Percentiles rank a stretch among this genome's conserved stretches.
Evolutionary conservation across 2,797 vertebrate genomes (phyloP).

Genomic region (Siniperca undulata): DNA sequence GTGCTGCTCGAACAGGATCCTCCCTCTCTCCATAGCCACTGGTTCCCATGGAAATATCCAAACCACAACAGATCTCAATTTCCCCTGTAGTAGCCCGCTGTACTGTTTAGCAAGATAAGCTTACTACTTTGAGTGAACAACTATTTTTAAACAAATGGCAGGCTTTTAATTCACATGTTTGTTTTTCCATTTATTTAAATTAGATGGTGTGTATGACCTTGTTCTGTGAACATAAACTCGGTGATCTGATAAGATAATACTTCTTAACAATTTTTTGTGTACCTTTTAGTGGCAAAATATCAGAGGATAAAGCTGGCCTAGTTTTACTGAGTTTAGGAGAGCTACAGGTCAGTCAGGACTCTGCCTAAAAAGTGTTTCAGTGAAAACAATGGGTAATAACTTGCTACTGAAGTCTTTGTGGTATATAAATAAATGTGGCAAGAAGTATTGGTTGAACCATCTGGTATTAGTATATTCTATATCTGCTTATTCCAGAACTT

Average conservation of each 20-base stretch:
- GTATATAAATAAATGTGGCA: slow-evolving; percentile 12
- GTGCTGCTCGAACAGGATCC: slow-evolving; percentile 63
- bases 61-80: slow-evolving; percentile 74
- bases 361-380: not conserved
- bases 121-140: slow-evolving; percentile 53
- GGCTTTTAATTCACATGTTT: slow-evolving; percentile 59
- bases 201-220: slow-evolving; percentile 46
- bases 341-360: not conserved
- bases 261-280: slow-evolving; percentile 6
- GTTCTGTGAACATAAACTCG: slow-evolving; percentile 39
- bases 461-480: not conserved
- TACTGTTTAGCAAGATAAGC: slow-evolving; percentile 75
- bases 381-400: slow-evolving; percentile 8
- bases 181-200: slow-evolving; percentile 65
- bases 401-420: slow-evolving; percentile 1
- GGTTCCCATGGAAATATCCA: slow-evolving; percentile 84
- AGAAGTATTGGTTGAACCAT: not conserved
- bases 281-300: slow-evolving; percentile 7
- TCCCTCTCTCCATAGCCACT: slow-evolving; percentile 66
- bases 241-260: slow-evolving; percentile 49
- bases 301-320: not conserved
- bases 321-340: not conserved
- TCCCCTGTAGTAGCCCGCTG: slow-evolving; percentile 44
- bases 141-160: slow-evolving; percentile 58
- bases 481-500: not conserved